phyloP scores from a whole-genome alignment of 2,797 vertebrate genomes.

The Fratercula arctica region DNA sequence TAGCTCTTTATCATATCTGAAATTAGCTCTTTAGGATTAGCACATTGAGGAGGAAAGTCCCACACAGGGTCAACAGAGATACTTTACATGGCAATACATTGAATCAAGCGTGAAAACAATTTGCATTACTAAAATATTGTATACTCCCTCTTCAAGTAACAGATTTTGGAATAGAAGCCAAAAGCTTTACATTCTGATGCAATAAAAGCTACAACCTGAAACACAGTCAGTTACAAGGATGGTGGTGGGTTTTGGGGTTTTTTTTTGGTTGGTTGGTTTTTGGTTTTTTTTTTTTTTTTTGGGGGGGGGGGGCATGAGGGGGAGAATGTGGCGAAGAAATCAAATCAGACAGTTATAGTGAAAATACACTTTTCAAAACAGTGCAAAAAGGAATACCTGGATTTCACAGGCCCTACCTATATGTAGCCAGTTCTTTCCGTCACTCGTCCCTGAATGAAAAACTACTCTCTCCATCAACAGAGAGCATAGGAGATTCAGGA shows the following conservation, averaged over 20 bases:
- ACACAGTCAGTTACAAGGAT: not conserved
- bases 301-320: fast-evolving
- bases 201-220: not conserved
- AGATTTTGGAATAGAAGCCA: not conserved
- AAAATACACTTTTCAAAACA: not conserved
- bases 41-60: not conserved
- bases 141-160: not conserved
- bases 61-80: not conserved
- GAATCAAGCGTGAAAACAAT: not conserved
- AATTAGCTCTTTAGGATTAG: not conserved
- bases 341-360: not conserved
- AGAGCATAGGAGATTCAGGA: not conserved
- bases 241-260: not conserved
- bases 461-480: not conserved
- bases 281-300: not conserved
- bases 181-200: not conserved
- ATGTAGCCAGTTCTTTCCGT: not conserved
- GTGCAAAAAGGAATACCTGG: not conserved
- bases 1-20: not conserved
- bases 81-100: not conserved
- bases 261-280: not conserved
- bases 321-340: too few relatives aligned
- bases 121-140: not conserved
- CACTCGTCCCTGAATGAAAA: not conserved
- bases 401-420: not conserved